Evolutionary conservation across 2,797 vertebrate species (phyloP).

Genomic region (Petrocephalus schoutedeni): DNA sequence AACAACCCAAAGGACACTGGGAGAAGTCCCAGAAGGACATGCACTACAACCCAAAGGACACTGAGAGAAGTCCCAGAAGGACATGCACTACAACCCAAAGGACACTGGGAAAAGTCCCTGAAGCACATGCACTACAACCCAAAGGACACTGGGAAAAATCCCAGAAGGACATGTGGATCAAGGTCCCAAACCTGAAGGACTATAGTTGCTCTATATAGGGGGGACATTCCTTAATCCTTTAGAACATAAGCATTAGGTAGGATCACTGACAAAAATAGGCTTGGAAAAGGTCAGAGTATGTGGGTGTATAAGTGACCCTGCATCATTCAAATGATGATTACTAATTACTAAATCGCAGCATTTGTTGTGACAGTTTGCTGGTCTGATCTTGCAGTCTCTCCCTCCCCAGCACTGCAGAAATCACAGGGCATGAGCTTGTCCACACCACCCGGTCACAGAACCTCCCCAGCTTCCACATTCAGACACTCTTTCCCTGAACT

Average conservation of each 20-base stretch:
- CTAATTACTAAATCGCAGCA: not conserved
- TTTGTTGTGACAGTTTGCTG: not conserved
- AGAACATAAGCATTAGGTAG: not conserved
- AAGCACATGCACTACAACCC: too few species aligned
- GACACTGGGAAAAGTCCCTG: too few species aligned
- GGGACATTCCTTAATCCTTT: not conserved
- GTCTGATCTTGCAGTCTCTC: not conserved
- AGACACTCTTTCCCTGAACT: not conserved
- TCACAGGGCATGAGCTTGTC: not conserved
- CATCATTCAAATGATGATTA: not conserved
- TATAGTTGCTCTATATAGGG: not conserved
- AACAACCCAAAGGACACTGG: too few species aligned
- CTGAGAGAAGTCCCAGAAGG: too few species aligned
- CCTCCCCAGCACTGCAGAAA: not conserved
- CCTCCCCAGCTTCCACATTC: not conserved
- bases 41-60: too few species aligned
- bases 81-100: too few species aligned
- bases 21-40: too few species aligned
- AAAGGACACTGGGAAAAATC: too few species aligned
- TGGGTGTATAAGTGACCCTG: not conserved
- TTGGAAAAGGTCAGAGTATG: not conserved
- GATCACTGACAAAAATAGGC: not conserved
- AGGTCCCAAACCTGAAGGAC: not conserved
- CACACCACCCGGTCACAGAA: not conserved
- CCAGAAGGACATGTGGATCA: not conserved